These are phyloP conservation scores for Doris montereyensis DNA, from an alignment of 2,888 invertebrate genomes.

Conservation along the genomic window DNA sequence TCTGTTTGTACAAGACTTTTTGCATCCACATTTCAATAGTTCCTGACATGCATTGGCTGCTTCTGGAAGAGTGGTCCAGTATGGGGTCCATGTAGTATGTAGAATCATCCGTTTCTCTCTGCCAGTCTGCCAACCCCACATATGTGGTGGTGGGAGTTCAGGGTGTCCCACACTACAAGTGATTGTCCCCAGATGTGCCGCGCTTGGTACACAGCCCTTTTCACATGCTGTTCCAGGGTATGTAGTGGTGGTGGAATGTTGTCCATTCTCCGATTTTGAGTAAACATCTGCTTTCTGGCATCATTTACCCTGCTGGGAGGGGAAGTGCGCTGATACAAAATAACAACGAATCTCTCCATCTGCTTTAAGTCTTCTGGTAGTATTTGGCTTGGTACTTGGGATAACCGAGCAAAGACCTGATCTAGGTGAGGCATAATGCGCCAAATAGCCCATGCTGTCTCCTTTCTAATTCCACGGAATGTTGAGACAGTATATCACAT, in stretches of 20 bases:
- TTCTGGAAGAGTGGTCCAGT: background rate
- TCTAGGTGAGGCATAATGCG: background rate
- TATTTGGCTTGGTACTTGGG: background rate
- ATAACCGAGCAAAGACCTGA: background rate
- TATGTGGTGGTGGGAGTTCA: background rate
- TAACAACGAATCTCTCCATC: background rate
- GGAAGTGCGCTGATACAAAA: background rate
- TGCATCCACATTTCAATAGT: conserved; percentile 17
- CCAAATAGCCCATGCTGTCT: background rate
- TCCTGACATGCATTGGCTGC: conserved; percentile 11
- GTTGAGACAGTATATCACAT: too few species aligned
- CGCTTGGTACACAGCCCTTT: conserved; percentile 5
- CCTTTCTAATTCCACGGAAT: background rate
- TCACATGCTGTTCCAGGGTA: background rate
- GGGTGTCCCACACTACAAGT: background rate
- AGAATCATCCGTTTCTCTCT: background rate
- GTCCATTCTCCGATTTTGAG: conserved; percentile 6
- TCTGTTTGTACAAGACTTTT: background rate
- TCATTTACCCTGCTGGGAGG: background rate
- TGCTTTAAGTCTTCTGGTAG: background rate
- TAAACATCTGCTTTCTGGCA: background rate
- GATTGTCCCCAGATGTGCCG: conserved; percentile 6
- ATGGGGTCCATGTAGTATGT: conserved; percentile 18
- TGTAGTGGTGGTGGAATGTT: conserved; percentile 16
- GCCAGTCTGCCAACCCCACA: conserved; percentile 15